Evolutionary conservation across 2,888 invertebrate genomes (phyloP), one percentile per base, ranked within the genome.

Genomic region (Gryllus longicercus): DNA sequence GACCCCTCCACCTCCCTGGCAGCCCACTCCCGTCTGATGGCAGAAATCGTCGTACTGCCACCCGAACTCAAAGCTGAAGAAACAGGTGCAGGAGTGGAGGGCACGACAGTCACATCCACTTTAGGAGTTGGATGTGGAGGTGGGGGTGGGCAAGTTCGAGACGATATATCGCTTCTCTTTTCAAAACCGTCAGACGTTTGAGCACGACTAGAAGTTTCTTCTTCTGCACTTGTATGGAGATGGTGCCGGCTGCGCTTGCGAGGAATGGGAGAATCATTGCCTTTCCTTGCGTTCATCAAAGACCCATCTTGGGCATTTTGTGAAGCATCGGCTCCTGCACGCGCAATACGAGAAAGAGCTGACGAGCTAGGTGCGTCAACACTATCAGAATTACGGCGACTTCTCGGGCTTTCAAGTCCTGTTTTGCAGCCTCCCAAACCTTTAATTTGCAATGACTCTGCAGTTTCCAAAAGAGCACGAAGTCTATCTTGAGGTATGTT

Each of bases 401-500:
- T 14, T 63, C 63, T 63, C 5, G 63, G 14, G 11, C n/a, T 63
- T 8, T 63, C 63, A 14, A n/a, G 16, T 16, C 63, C 63, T 5
- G 16, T 11, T 63, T 63, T 63, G 63, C 63, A 63, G n/a, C 63
- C 63, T 63, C 63, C 63, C 14, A 63, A n/a, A 63, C 63, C 63
- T 63, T 63, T 63, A 18, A 63, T 63, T 63, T 63, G 63, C 63
- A 63, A 63, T 18, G 63, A 63, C 11, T 63, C 63, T 63, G 63
- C 63, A 5, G 63, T 63, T n/a, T 63, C 63, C 14, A 63, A n/a
- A 63, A 63, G 63, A 63, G 63, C 63, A 5, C n/a, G 63, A 5
- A 63, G n/a, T n/a, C 63, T 63, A 63, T 63, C 63, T 63, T 63
- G 63, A 63, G 63, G 63, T 5, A 63, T 63, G n/a, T 63, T 63